Conservation (phyloP, 2,888 invertebrate species). For the Clusia tigrina region DNA sequence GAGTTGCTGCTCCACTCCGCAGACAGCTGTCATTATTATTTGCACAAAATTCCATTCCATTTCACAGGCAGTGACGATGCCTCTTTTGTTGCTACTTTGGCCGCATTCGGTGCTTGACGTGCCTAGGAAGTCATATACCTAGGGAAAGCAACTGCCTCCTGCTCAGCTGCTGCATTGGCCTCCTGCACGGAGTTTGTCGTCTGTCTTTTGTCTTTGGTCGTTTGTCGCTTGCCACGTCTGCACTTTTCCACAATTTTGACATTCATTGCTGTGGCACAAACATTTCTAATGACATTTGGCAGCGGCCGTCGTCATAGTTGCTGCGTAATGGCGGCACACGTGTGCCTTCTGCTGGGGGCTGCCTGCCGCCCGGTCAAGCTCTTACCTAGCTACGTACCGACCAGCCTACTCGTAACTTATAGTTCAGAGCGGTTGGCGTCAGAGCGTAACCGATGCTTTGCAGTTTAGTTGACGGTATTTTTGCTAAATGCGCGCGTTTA, state of each 20-base stretch:
- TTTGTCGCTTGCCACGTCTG: not conserved
- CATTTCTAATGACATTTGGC: slow-evolving; percentile 19
- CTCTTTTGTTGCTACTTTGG: not conserved
- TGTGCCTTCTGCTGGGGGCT: not conserved
- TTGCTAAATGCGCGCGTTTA: slow-evolving; percentile 59
- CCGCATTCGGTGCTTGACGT: too few relatives aligned
- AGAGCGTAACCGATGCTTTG: not conserved
- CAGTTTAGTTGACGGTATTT: slow-evolving; percentile 54
- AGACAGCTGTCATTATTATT: slow-evolving; percentile 12
- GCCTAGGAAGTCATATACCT: too few relatives aligned
- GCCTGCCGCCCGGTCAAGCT: not conserved
- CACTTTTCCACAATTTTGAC: slow-evolving; percentile 19
- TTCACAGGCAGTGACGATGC: not conserved
- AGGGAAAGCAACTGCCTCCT: too few relatives aligned
- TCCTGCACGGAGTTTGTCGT: too few relatives aligned
- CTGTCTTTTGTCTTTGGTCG: too few relatives aligned
- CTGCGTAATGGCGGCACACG: not conserved
- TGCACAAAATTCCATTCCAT: slow-evolving; percentile 37
- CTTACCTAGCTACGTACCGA: not conserved
- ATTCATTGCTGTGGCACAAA: slow-evolving; percentile 17
- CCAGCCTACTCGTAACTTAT: not conserved
- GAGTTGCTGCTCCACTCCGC: not conserved
- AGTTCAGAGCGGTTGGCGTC: too few relatives aligned
- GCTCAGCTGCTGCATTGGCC: too few relatives aligned
- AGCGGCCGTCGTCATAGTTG: not conserved